A percentile compares a stretch with the other conserved stretches of the same genome.
These are phyloP conservation scores for Julus scandinavius DNA, from an alignment of 2,888 invertebrate genomes.

Conservation along the genomic window DNA sequence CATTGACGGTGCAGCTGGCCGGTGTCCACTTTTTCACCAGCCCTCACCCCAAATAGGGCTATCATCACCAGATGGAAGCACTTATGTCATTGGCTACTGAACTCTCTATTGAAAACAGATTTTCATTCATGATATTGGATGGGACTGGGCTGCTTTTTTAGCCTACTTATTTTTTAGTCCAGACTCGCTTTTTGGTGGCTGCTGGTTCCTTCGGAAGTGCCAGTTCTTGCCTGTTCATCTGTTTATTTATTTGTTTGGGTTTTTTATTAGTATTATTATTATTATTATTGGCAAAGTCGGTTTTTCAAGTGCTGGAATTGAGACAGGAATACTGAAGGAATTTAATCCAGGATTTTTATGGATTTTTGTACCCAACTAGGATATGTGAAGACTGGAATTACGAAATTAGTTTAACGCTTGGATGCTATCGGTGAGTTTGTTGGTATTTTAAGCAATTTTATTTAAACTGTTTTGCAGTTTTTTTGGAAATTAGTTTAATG, in stretches of 20 bases:
- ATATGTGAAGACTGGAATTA: background rate
- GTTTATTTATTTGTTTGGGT: background rate
- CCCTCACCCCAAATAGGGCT: conserved; percentile 29
- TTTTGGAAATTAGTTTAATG: too few species aligned
- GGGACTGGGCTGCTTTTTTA: background rate
- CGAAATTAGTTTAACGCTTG: background rate
- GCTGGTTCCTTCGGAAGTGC: background rate
- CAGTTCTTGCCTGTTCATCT: background rate
- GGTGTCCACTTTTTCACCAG: conserved; percentile 22
- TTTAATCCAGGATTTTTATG: background rate
- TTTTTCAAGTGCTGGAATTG: background rate
- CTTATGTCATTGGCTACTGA: conserved; percentile 30
- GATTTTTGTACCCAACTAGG: background rate
- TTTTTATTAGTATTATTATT: background rate
- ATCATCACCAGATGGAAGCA: conserved; percentile 42
- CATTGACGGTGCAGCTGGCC: background rate
- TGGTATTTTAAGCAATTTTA: too few species aligned
- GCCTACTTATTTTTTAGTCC: conserved; percentile 5
- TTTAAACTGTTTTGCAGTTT: too few species aligned
- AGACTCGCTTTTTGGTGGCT: conserved; percentile 6
- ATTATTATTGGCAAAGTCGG: background rate
- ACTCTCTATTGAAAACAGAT: conserved; percentile 1
- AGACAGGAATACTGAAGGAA: background rate
- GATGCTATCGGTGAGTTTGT: background rate
- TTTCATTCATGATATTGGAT: conserved; percentile 33